A percentile compares a stretch with the other conserved stretches of the same genome.
Conservation (phyloP, 2,888 invertebrate species). For the Diadegma fenestrale region DNA sequence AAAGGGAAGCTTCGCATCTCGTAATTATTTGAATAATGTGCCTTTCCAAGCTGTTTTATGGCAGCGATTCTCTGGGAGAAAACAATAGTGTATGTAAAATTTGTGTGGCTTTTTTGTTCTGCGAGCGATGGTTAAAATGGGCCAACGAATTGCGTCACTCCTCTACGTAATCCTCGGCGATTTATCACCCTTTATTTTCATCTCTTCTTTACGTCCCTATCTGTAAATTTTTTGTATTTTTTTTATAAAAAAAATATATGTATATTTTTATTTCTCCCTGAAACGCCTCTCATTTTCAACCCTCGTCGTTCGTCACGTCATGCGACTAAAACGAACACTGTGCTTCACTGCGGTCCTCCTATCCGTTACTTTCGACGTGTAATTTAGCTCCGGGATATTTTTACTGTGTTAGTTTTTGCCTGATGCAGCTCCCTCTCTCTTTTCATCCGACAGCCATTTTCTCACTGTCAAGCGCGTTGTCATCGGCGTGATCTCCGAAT, state of each 20-base stretch:
- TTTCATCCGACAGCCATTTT: conserved; percentile 9
- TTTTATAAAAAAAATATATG: conserved; percentile 1
- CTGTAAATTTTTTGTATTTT: neutral
- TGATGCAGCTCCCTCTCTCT: conserved; percentile 12
- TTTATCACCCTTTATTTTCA: conserved; percentile 53
- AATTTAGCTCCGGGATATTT: conserved; percentile 34
- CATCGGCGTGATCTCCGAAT: conserved; percentile 2
- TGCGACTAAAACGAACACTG: conserved; percentile 11
- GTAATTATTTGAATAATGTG: neutral
- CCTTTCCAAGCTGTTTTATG: neutral
- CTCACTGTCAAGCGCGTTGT: neutral
- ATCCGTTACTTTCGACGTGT: conserved; percentile 38
- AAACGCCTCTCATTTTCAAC: conserved; percentile 37
- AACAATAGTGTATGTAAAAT: conserved; percentile 21
- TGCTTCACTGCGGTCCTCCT: neutral
- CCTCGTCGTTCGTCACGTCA: conserved; percentile 34
- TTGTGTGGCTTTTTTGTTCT: neutral
- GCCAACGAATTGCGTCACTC: conserved; percentile 41
- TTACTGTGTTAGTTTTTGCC: neutral
- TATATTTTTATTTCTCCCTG: conserved; percentile 1
- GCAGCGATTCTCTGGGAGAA: neutral
- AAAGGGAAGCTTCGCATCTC: neutral
- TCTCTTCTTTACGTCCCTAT: neutral
- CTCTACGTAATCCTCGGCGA: conserved; percentile 43
- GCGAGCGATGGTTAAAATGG: conserved; percentile 21